Base-by-base conservation (phyloP, 2,797 vertebrate species). In the Malurus leucopterus region DNA sequence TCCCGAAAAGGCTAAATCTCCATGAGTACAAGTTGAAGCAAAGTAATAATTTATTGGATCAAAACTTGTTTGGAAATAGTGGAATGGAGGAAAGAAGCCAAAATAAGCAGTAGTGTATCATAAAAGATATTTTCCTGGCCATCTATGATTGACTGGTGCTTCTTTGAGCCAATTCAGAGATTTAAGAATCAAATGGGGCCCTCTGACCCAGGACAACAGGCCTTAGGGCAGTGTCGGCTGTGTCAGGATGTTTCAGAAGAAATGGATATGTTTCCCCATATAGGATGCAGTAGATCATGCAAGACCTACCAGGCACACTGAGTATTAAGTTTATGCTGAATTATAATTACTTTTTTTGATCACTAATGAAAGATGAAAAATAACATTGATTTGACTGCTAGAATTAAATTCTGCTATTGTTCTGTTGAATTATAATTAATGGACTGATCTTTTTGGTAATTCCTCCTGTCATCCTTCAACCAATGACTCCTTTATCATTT, bases 211-310 rank as follows among this genome's bases (percentile, higher is more conserved):
- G 32, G 30, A 27, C 34, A 54, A 58, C 38, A 73, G 15, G 15
- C 10, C 8, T 62, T 59, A 58, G 20, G 30, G 18, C 5, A n/a
- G 14, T 16, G 27, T 29, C 47, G 69, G 43, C 27, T 32, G 15
- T 36, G 40, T 32, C n/a, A n/a, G n/a, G 44, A 32, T 36, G 26
- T 67, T 76, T 67, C 15, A 23, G 36, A 72, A 90, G 44, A 24
- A 50, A 58, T 26, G 5, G 34, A 10, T 49, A 4, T n/a, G 5
- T 47, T 84, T 63, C 34, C 17, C 29, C 8, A 9, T 13, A 10
- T 4, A 24, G 29, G 15, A 22, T 46, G 54, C n/a, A 30, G 9
- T 12, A 46, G 13, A 26, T 61, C 2, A 0, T 22, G 17, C 2
- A 40, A 26, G 49, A 19, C 41, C 23, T 46, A 24, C 11, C 27